These are phyloP conservation scores for Oryctes rhinoceros DNA, from an alignment of 1,140 invertebrate species.

Conservation along the genomic window DNA sequence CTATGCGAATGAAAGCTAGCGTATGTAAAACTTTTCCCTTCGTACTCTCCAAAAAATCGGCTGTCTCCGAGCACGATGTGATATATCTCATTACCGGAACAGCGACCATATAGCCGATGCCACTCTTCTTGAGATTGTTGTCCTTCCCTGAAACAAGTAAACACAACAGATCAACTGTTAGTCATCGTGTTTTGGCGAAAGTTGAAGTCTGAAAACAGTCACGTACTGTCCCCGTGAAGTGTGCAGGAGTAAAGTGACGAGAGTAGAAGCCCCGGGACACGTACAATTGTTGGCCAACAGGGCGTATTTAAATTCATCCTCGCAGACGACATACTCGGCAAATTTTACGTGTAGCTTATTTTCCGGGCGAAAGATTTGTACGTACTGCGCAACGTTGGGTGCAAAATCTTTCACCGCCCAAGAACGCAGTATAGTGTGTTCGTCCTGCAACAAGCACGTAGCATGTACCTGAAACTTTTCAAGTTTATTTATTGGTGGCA, in stretches of 20 bases:
- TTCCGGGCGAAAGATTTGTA: constrained; percentile 97
- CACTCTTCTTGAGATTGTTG: constrained; percentile 97
- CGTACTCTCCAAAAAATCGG: constrained; percentile 97
- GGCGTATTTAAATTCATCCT: constrained; percentile 98
- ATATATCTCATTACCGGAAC: constrained; percentile 99
- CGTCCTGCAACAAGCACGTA: constrained; percentile 70
- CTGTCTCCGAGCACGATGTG: constrained; percentile 95
- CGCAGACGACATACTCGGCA: constrained; percentile 96
- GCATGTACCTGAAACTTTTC: neutral
- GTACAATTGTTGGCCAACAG: constrained; percentile 97
- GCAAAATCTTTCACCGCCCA: constrained; percentile 99
- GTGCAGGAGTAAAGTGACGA: constrained; percentile 93
- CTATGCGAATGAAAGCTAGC: constrained; percentile 98
- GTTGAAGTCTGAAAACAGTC: neutral
- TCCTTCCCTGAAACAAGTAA: constrained; percentile 80
- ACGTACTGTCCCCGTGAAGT: constrained; percentile 96
- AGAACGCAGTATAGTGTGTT: constrained; percentile 95
- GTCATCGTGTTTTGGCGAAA: neutral
- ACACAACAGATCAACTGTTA: constrained; percentile 36
- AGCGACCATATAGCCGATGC: constrained; percentile 95
- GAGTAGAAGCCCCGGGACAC: constrained; percentile 94
- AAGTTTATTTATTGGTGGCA: neutral
- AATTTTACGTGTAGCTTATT: constrained; percentile 99
- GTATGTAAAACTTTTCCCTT: constrained; percentile 98
- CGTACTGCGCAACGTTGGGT: constrained; percentile 94